These are phyloP conservation scores for Thalassoma bifasciatum DNA, from an alignment of 2,113 vertebrate genomes.

Conservation along the genomic window DNA sequence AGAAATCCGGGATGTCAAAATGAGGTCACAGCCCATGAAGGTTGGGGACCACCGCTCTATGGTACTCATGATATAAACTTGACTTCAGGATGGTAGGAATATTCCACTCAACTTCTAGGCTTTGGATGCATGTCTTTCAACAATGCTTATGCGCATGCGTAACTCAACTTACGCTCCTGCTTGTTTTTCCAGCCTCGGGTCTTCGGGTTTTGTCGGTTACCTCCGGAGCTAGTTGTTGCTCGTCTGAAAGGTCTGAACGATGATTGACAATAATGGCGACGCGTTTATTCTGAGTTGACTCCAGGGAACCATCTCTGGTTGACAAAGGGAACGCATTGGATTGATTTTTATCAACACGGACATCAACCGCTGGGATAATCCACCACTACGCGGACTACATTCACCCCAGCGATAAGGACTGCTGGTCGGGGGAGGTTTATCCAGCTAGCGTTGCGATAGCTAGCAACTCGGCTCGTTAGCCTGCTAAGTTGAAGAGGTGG, in stretches of 20 bases:
- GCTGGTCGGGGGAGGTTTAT: slow-evolving; percentile 47
- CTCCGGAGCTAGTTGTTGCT: slow-evolving; percentile 75
- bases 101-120: not conserved
- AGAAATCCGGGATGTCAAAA: no score
- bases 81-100: no score
- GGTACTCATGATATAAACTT: no score
- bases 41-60: no score
- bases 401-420: slow-evolving; percentile 21
- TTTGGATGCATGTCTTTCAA: not conserved
- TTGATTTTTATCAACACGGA: slow-evolving; percentile 1
- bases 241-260: slow-evolving; percentile 58
- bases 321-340: slow-evolving; percentile 33
- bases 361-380: slow-evolving; percentile 19
- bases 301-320: slow-evolving; percentile 62
- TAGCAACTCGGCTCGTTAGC: slow-evolving; percentile 71
- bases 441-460: slow-evolving; percentile 65
- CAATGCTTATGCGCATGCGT: slow-evolving; percentile 34
- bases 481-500: slow-evolving; percentile 79
- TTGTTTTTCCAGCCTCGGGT: slow-evolving; percentile 56
- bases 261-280: slow-evolving; percentile 87
- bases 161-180: not conserved
- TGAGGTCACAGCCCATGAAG: no score
- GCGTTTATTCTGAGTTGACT: slow-evolving; percentile 76
- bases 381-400: slow-evolving; percentile 10
- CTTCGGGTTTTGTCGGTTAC: slow-evolving; percentile 71